Evolutionary conservation across 2,113 vertebrate species (phyloP), one percentile per base, ranked within the genome.

Genomic region (Chaenogobius annularis): DNA sequence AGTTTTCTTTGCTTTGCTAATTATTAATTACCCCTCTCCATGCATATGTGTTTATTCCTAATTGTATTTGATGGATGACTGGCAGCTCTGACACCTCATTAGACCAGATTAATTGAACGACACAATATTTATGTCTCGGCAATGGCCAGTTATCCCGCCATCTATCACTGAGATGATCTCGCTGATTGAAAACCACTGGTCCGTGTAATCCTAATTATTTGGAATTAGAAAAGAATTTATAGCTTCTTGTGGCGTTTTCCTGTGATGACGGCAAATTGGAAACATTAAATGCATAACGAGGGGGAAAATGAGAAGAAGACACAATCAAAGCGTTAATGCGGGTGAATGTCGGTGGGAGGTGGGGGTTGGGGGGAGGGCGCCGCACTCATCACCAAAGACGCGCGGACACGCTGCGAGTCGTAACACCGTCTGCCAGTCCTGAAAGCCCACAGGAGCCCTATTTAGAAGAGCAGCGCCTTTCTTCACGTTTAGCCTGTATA

Each of bases 41-140:
- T 90, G 88, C 88, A 90, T 92, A 88, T 92, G 89, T 92, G 90
- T 92, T 92, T 92, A 87, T 90, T 91, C 87, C 92, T 93, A 96
- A 97, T 97, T 96, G 95, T 94, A 95, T 95, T 94, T 97, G 96
- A 97, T 96, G 94, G 96, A 97, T 96, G 96, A 97, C 92, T 96
- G 96, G 95, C 96, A 96, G 94, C 92, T 93, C 92, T 96, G 96
- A 96, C 96, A 97, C 94, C 94, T 93, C 94, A 95, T 96, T 96
- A 95, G 89, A 92, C 79, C 94, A 95, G 95, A 96, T 97, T 95
- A 97, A 97, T 96, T 96, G 95, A 95, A 96, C 91, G 94, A 96
- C 95, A 96, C 95, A 96, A 96, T 96, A 97, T 97, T 96, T 96
- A 97, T 95, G 95, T 96, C 94, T 94, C 79, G 86, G 89, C 90